These are phyloP conservation scores for Myotis brandtii DNA, from an alignment of 2,113 vertebrate species.

Conservation along the genomic window DNA sequence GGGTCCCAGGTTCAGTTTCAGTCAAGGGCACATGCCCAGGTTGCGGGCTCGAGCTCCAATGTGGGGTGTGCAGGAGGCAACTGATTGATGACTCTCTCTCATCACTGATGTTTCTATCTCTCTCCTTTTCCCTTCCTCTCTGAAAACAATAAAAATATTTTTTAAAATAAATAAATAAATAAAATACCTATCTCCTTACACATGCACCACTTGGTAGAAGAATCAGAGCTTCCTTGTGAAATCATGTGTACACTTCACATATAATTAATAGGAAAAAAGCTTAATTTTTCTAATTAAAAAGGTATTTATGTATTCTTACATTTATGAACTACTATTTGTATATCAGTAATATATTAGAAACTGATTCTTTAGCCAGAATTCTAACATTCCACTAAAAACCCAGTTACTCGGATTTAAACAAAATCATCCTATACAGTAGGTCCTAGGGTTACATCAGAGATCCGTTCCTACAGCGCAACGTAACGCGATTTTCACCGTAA, in stretches of 20 bases:
- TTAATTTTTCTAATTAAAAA: conserved; percentile 29
- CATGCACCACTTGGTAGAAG: background rate
- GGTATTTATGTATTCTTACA: background rate
- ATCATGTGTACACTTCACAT: background rate
- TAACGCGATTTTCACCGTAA: too few relatives aligned
- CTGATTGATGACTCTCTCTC: too few relatives aligned
- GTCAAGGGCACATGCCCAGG: too few relatives aligned
- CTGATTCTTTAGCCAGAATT: background rate
- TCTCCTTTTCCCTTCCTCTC: too few relatives aligned
- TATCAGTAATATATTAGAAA: background rate
- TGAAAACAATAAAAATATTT: too few relatives aligned
- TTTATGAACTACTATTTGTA: background rate
- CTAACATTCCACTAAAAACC: background rate
- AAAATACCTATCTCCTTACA: background rate
- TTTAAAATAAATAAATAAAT: too few relatives aligned
- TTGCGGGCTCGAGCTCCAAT: too few relatives aligned
- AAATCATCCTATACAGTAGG: background rate
- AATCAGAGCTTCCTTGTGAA: background rate
- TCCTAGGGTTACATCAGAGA: too few relatives aligned
- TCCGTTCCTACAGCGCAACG: too few relatives aligned
- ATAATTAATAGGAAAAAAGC: background rate
- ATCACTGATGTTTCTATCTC: too few relatives aligned
- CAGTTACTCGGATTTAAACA: conserved; percentile 30
- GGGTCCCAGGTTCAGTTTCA: too few relatives aligned
- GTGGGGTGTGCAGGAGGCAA: too few relatives aligned